These are phyloP conservation scores for Myripristis murdjan DNA, from an alignment of 2,797 vertebrate genomes.

Conservation along the genomic window DNA sequence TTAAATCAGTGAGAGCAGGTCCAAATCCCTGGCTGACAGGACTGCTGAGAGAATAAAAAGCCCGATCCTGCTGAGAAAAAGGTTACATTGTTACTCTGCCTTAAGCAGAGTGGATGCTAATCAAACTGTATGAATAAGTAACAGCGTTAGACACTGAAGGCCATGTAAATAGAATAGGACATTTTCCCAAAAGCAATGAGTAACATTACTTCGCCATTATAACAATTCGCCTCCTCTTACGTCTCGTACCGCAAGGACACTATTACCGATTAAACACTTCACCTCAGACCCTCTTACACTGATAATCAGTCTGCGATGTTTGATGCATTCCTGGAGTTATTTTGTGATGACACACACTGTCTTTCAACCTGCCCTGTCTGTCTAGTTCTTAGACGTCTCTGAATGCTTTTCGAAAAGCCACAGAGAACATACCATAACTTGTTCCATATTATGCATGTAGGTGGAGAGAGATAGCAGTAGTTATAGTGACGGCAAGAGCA, in stretches of 20 bases:
- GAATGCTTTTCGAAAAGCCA: not conserved
- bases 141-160: not conserved
- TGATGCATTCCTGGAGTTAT: no score
- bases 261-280: conserved; percentile 20
- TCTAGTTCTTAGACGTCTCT: no score
- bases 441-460: no score
- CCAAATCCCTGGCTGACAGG: not conserved
- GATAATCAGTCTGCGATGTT: no score
- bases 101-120: conserved; percentile 5
- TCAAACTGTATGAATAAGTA: conserved; percentile 17
- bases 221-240: not conserved
- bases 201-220: no score
- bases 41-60: conserved; percentile 21
- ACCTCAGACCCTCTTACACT: no score
- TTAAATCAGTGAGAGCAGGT: not conserved
- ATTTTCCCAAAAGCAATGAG: no score
- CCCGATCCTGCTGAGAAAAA: conserved; percentile 19
- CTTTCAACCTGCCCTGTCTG: no score
- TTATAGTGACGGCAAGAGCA: no score
- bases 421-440: not conserved
- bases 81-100: conserved; percentile 7
- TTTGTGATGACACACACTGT: no score
- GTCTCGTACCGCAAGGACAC: not conserved
- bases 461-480: no score
- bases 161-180: no score